Conservation (phyloP, 2,797 vertebrate genomes). For the Anabacerthia variegaticeps region DNA sequence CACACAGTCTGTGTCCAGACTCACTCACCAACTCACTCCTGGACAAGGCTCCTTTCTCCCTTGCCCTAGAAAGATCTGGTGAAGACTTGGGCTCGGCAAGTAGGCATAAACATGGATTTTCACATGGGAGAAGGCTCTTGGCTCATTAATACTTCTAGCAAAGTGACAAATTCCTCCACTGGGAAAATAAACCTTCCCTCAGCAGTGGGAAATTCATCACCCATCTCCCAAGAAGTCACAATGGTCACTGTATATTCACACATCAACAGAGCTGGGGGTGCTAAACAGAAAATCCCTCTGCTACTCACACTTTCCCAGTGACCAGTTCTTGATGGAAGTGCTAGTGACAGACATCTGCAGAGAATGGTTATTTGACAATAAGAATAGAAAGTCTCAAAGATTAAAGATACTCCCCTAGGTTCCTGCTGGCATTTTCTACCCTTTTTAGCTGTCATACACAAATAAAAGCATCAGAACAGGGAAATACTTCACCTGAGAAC, state of each 20-base stretch:
- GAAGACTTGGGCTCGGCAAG: not conserved
- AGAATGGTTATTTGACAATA: not conserved
- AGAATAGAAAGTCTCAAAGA: not conserved
- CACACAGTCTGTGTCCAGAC: not conserved
- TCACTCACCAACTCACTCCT: not conserved
- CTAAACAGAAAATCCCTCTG: slow-evolving; percentile 47
- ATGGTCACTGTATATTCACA: not conserved
- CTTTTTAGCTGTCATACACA: not conserved
- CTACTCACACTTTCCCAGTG: not conserved
- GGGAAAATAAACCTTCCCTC: not conserved
- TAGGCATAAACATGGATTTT: not conserved
- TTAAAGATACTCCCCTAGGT: not conserved
- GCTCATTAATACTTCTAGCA: not conserved
- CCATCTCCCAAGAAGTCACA: not conserved
- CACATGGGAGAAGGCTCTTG: not conserved
- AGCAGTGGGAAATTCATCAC: slow-evolving; percentile 18
- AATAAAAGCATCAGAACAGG: not conserved
- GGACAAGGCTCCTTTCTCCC: not conserved
- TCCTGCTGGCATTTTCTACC: not conserved
- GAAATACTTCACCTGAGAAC: not conserved
- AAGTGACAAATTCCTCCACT: not conserved
- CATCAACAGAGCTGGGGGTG: not conserved
- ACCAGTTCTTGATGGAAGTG: not conserved
- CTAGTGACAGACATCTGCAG: not conserved
- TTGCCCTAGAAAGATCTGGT: not conserved